phyloP scores from a whole-genome alignment of 1,140 invertebrate species.

The Hycleus cichorii region DNA sequence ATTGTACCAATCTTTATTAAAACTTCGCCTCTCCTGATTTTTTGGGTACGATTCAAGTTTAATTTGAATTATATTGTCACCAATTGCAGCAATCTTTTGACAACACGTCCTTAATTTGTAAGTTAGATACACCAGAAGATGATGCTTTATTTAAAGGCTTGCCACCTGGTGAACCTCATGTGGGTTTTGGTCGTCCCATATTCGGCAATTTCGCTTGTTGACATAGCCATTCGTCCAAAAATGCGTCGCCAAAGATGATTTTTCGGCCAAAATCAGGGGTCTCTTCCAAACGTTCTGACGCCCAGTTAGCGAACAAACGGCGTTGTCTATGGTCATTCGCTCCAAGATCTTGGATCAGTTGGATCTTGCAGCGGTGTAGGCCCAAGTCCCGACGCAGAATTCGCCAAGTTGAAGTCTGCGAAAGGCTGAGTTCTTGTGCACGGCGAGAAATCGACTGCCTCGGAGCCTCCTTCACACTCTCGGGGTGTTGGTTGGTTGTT shows the following conservation, averaged over 20 bases:
- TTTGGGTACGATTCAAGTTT: too few relatives aligned
- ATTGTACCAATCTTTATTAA: too few relatives aligned
- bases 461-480: slow-evolving; percentile 15
- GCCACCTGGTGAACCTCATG: slow-evolving; percentile 20
- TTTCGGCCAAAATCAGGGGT: slow-evolving; percentile 27
- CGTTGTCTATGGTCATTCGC: slow-evolving; percentile 27
- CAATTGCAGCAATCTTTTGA: too few relatives aligned
- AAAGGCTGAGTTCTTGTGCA: slow-evolving; percentile 23
- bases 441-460: slow-evolving; percentile 21
- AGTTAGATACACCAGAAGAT: too few relatives aligned
- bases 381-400: slow-evolving; percentile 11
- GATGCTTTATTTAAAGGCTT: too few relatives aligned
- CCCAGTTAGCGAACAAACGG: slow-evolving; percentile 4
- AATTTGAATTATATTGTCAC: too few relatives aligned
- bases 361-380: too few relatives aligned
- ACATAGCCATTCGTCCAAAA: slow-evolving; percentile 35
- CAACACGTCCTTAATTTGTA: too few relatives aligned
- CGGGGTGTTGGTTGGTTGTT: slow-evolving; percentile 25
- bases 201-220: slow-evolving; percentile 38
- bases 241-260: slow-evolving; percentile 25
- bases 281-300: slow-evolving; percentile 25
- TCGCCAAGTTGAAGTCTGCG: slow-evolving; percentile 19
- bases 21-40: too few relatives aligned
- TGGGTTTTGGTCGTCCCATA: slow-evolving; percentile 28
- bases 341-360: slow-evolving; percentile 19